Evolutionary conservation across 2,797 vertebrate genomes (phyloP).

Genomic region (Pteronotus mesoamericanus): DNA sequence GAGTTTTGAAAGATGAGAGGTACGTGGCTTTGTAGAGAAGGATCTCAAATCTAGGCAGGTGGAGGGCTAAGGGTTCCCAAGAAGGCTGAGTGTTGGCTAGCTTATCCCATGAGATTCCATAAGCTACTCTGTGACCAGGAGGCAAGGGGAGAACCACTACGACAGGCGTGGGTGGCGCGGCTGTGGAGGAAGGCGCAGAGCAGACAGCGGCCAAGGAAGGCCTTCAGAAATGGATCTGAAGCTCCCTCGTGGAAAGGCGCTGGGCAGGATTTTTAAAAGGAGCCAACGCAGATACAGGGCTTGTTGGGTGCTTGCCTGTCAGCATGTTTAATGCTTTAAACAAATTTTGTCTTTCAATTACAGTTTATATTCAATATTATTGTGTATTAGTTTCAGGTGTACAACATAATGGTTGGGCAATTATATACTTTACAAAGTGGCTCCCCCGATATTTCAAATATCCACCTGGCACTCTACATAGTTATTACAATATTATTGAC

Average conservation of each 20-base stretch:
- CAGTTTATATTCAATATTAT: neutral
- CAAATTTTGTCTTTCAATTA: neutral
- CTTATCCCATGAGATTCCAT: neutral
- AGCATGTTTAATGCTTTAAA: neutral
- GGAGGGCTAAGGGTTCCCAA: neutral
- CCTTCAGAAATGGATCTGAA: neutral
- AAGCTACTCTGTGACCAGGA: neutral
- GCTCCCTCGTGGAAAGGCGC: neutral
- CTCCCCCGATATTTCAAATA: neutral
- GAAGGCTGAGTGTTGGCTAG: neutral
- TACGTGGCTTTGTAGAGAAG: neutral
- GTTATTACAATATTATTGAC: neutral
- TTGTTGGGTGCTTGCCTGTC: neutral
- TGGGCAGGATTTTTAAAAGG: neutral
- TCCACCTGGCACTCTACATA: neutral
- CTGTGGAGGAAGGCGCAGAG: neutral
- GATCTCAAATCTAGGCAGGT: neutral
- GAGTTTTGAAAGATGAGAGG: neutral
- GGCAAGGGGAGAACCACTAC: neutral
- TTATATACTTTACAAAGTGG: neutral
- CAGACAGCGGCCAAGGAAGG: neutral
- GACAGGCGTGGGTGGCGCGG: no score
- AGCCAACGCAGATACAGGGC: neutral
- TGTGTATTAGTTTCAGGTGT: neutral
- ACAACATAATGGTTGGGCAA: neutral